phyloP scores from a whole-genome alignment of 2,113 vertebrate genomes.

The Erinaceus europaeus region DNA sequence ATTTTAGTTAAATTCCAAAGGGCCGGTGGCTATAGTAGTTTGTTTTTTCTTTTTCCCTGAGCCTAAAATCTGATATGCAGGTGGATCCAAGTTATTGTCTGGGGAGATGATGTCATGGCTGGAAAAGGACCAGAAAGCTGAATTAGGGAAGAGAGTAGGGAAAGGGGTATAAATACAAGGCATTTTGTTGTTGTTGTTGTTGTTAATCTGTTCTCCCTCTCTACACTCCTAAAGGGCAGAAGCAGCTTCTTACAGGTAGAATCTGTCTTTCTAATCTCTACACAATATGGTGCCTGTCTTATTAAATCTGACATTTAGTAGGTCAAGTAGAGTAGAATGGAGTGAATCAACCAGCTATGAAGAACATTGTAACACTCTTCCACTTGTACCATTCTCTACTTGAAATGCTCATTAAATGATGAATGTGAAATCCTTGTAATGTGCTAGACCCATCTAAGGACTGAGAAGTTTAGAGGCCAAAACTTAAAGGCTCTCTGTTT shows the following conservation, averaged over 20 bases:
- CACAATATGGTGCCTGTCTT: neutral
- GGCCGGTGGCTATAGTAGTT: no score
- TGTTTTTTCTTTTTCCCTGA: fast-evolving
- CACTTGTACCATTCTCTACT: neutral
- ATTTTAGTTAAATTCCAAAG: no score
- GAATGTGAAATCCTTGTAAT: neutral
- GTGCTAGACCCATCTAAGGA: fast-evolving
- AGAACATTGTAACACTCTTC: neutral
- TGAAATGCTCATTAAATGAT: no score
- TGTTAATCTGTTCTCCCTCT: no score
- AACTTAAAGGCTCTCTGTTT: fast-evolving
- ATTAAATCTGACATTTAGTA: neutral
- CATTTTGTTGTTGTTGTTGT: no score
- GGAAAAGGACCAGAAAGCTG: no score
- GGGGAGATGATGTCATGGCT: no score
- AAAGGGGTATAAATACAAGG: no score
- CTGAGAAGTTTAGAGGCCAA: fast-evolving
- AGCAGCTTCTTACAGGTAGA: neutral
- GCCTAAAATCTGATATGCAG: neutral
- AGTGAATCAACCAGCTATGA: neutral
- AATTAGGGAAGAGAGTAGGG: no score
- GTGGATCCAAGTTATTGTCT: fast-evolving
- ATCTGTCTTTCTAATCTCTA: neutral
- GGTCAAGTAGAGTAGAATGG: fast-evolving
- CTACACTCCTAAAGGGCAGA: neutral